Evolutionary conservation across 2,888 invertebrate species (phyloP), one percentile per base, ranked within the genome.

Genomic region (Calameuta pallipes): DNA sequence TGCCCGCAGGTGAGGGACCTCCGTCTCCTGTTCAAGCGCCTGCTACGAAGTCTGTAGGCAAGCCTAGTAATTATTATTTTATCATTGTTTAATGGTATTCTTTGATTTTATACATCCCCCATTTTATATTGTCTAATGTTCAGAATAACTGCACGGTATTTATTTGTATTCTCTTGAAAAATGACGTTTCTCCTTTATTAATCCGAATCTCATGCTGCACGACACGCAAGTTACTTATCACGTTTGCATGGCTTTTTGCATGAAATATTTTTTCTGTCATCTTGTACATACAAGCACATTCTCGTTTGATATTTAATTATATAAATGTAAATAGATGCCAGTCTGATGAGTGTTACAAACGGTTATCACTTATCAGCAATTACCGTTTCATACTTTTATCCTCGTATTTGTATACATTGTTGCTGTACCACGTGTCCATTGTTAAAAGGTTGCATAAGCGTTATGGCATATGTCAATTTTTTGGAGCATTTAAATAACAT

Each of bases 61-160:
- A 88, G 85, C 82, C 89, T 89, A 86, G 90, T 90, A 90, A 90
- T 89, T 89, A 90, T 88, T 86, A 84, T 89, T 88, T 82, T 78
- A 71, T 78, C 33, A 41, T 34, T 73, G 75, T 77, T 80, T 82
- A 78, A 77, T 82, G 77, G 30, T 74, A 30, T 36, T 84, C 83
- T 82, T 83, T 84, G 82, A 80, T 79, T 80, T 74, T 34, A 71
- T 71, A 34, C 23, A 15, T 70, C 75, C 23, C 34, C 23, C 34
- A 6, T 9, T 56, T 23, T 23, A 56, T 56, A 23, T 23, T 23
- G 23, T 23, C 56, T 56, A 56, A 56, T 23, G 2, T 2, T 56
- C 56, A 23, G 56, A 9, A 56, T 56, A 56, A 56, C 23, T 15
- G 56, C 23, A 23, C 35, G 34, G 31, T 71, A 35, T 71, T 71